phyloP scores from a whole-genome alignment of 2,797 vertebrate species.

The Gymnodraco acuticeps region DNA sequence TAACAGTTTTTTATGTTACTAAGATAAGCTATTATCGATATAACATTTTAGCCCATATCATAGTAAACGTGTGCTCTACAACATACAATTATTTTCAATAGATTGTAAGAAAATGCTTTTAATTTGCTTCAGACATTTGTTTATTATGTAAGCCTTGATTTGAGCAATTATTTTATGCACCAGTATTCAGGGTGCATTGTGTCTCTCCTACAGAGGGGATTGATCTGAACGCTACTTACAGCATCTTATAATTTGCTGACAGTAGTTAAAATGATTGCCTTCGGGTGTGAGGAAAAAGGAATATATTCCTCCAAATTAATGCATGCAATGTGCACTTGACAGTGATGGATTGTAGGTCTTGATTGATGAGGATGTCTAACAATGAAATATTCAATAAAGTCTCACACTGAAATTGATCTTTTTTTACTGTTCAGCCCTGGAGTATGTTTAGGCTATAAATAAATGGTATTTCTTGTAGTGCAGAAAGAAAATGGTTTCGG shows the following conservation, averaged over 20 bases:
- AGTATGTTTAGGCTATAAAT: conserved; percentile 18
- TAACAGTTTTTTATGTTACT: no score
- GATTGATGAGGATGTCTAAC: conserved; percentile 60
- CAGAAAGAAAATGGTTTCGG: not conserved
- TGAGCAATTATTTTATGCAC: no score
- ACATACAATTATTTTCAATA: not conserved
- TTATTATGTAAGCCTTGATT: conserved; percentile 5
- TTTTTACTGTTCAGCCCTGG: conserved; percentile 38
- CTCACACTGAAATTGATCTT: conserved; percentile 32
- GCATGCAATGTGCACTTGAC: conserved; percentile 55
- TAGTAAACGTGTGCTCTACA: not conserved
- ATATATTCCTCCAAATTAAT: conserved; percentile 61
- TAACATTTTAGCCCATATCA: not conserved
- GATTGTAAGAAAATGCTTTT: not conserved
- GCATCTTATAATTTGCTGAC: conserved; percentile 63
- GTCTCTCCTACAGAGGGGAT: conserved; percentile 30
- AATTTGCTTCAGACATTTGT: conserved; percentile 10
- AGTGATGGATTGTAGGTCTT: conserved; percentile 62
- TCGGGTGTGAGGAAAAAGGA: conserved; percentile 26
- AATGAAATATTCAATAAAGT: conserved; percentile 60
- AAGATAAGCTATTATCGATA: not conserved
- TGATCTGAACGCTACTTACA: conserved; percentile 55
- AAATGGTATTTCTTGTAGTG: not conserved
- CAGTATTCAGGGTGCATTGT: conserved; percentile 8
- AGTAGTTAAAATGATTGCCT: conserved; percentile 66